Evolutionary conservation across 1,140 invertebrate species (phyloP).

Genomic region (Coptotermes formosanus): DNA sequence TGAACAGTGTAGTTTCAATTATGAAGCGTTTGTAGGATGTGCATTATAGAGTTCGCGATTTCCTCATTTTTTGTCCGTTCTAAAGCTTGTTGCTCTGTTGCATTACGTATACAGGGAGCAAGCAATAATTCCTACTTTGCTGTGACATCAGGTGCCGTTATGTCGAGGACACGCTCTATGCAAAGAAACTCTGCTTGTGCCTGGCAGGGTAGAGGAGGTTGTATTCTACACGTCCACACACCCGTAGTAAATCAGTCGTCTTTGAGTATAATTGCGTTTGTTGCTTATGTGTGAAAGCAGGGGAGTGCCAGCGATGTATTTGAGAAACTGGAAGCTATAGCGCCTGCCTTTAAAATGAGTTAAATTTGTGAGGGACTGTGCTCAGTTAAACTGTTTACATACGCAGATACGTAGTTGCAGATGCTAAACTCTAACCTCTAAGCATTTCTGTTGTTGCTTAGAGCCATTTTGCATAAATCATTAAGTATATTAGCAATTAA

Average conservation of each 20-base stretch:
- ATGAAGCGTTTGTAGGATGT: too few relatives aligned
- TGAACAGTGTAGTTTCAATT: too few relatives aligned
- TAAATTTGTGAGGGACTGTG: not conserved
- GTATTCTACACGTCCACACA: not conserved
- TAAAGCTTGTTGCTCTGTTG: too few relatives aligned
- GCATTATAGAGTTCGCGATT: too few relatives aligned
- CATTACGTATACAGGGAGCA: not conserved
- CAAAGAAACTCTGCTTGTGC: not conserved
- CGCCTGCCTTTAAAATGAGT: not conserved
- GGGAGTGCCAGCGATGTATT: not conserved
- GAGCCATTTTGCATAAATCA: too few relatives aligned
- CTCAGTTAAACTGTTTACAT: not conserved
- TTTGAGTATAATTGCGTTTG: not conserved
- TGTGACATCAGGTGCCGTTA: not conserved
- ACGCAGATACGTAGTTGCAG: too few relatives aligned
- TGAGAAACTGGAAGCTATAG: not conserved
- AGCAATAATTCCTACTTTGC: not conserved
- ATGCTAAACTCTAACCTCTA: too few relatives aligned
- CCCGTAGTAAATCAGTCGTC: not conserved
- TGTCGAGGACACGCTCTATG: not conserved
- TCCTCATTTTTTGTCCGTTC: too few relatives aligned
- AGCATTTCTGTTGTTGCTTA: too few relatives aligned
- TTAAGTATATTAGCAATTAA: too few relatives aligned
- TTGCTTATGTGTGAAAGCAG: not conserved
- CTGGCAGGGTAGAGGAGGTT: not conserved